phyloP scores from a whole-genome alignment of 1,140 invertebrate genomes.

The Metopolophium dirhodum region DNA sequence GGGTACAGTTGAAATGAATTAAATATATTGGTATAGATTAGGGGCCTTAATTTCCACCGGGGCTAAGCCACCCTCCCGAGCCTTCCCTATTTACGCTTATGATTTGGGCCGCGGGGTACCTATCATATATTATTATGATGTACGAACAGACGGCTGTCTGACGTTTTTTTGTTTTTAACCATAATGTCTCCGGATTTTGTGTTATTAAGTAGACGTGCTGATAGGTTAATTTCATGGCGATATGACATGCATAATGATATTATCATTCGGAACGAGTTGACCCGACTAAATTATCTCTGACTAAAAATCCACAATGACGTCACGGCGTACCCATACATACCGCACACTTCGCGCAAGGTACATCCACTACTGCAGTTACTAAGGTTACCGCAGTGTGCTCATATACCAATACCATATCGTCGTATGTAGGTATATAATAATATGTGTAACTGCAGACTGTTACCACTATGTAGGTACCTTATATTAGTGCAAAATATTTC shows the following conservation, averaged over 20 bases:
- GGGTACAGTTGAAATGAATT: not conserved
- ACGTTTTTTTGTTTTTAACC: not conserved
- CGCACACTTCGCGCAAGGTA: not conserved
- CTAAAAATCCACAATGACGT: slow-evolving; percentile 37
- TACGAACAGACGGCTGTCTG: not conserved
- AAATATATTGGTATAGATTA: not conserved
- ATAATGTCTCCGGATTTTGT: slow-evolving; percentile 18
- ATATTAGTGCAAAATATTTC: not conserved
- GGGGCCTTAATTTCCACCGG: not conserved
- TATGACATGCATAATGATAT: slow-evolving; percentile 21
- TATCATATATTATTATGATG: not conserved
- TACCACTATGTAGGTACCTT: not conserved
- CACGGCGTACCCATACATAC: not conserved
- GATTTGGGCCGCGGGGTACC: not conserved
- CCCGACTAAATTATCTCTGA: slow-evolving; percentile 26
- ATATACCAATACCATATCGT: not conserved
- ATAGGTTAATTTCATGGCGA: slow-evolving; percentile 32
- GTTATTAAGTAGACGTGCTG: not conserved
- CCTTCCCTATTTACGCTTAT: not conserved
- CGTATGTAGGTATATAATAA: not conserved
- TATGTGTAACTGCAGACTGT: not conserved
- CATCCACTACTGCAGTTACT: not conserved
- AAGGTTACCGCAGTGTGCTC: not conserved
- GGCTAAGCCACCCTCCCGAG: not conserved
- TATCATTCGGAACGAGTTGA: slow-evolving; percentile 7